Base-by-base conservation (phyloP, 2,113 vertebrate genomes). In the Callocephalon fimbriatum region DNA sequence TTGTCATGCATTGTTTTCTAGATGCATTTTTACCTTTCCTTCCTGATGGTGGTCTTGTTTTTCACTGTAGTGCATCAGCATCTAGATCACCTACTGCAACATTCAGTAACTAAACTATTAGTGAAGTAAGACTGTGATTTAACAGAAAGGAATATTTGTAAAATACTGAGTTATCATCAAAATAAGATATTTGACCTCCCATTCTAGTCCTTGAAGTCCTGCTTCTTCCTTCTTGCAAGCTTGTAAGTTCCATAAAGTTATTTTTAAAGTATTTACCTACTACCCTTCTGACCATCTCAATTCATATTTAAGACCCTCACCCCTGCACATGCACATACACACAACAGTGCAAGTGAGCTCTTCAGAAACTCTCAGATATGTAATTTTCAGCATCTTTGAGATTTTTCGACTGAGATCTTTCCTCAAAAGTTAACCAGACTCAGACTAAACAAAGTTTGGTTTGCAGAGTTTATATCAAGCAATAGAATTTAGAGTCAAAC, bases 401-500 rank as follows among this genome's bases (percentile, higher is more conserved):
- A 17, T 65, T 88, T 78, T 87, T 72, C 6, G 9, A 32, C 68
- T 14, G 6, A 89, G 11, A 20, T 72, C 40, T 45, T 61, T 83
- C 50, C 70, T 94, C 27, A 65, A 26, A 61, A 76, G 14, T 53
- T 61, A 65, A 73, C 27, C 32, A 53, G 74, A 82, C 37, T 51
- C 35, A n/a, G 47, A 79, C 17, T 58, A 93, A 65, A 77, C 9
- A 25, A 81, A 85, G 13, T 45, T 68, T 22, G 6, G 9, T 15
- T 76, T 76, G 22, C 31, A 88, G 44, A 23, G 23, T n/a, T 93
- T 86, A 83, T 93, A 83, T 88, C 37, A 63, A 75, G 23, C 32
- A 73, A n/a, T 1, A 82, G 38, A 83, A 91, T 73, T 93, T 68
- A 35, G 9, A 89, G 20, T 63, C 12, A 27, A 93, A 56, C 23